Evolutionary conservation across 2,888 invertebrate species (phyloP), one percentile per base, ranked within the genome.

Genomic region (Halictus ligatus): DNA sequence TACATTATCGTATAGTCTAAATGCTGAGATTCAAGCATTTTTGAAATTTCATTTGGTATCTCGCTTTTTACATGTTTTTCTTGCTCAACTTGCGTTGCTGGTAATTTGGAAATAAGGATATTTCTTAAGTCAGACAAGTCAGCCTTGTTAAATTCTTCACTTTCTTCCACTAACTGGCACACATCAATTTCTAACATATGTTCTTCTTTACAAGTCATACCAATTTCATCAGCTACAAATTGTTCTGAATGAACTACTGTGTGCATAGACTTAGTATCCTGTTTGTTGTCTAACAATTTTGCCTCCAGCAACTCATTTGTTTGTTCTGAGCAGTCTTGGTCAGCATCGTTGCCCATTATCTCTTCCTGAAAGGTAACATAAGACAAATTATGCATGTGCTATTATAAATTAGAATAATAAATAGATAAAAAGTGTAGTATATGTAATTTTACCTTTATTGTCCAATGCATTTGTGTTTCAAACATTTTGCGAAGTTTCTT

Each of bases 401-500:
- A 29, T 64, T 13, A 5, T n/a, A 15, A 71, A 64, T 76, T 21
- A n/a, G 21, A 69, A 71, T 18, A 13, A n/a, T 50, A 69, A 40
- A 43, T 74, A 15, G 13, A 25, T 8, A 46, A 29, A 48, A 48
- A 35, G 5, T 35, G 5, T 35, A 46, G 18, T 71, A 43, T 48
- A 18, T 48, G 35, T n/a, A 29, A 10, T 10, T 40, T 75, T 77
- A 87, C 91, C 83, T 90, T 91, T 12, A 77, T 15, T 10, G 21
- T n/a, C 25, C 46, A 80, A 29, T 48, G 25, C 7, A 87, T 21
- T 64, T 91, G 87, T 6, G 64, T 88, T 80, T 93, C 87, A 74
- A 94, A 92, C 92, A 95, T 93, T 76, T 93, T 91, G 6, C 92
- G 90, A 0, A 95, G 89, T 78, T 93, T 94, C 78, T 89, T 92